These are phyloP conservation scores for Marisa cornuarietis DNA, from an alignment of 1,140 invertebrate species.

Conservation along the genomic window DNA sequence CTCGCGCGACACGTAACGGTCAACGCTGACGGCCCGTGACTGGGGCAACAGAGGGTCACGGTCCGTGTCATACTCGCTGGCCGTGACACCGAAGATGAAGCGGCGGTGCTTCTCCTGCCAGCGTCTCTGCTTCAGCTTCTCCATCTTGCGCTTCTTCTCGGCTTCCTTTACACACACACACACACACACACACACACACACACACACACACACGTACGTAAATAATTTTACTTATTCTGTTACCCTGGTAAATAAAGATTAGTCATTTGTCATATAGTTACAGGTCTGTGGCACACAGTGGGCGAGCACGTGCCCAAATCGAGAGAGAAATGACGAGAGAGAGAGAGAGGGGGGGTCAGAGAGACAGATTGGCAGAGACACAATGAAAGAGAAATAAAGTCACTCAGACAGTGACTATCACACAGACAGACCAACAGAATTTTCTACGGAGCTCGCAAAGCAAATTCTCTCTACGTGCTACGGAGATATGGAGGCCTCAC, in stretches of 20 bases:
- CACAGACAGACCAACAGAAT: background rate
- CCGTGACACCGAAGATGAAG: slow-evolving; percentile 51
- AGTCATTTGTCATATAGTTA: no score
- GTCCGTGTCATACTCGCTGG: slow-evolving; percentile 38
- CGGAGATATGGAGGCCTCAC: background rate
- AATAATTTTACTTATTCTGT: no score
- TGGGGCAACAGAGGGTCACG: slow-evolving; percentile 30
- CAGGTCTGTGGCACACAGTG: no score
- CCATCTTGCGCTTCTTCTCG: slow-evolving; percentile 61
- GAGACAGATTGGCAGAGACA: no score
- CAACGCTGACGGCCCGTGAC: slow-evolving; percentile 30
- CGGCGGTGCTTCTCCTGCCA: slow-evolving; percentile 62
- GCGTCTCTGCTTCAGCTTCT: slow-evolving; percentile 58
- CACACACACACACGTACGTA: no score
- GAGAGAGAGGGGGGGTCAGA: no score
- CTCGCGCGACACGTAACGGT: slow-evolving; percentile 13
- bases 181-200: slow-evolving; percentile 11
- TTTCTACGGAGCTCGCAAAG: no score
- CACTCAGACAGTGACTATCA: background rate
- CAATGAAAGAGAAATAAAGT: no score
- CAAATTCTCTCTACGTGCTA: no score
- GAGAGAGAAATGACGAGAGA: no score
- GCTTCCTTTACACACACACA: slow-evolving; percentile 47
- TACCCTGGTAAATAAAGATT: no score
- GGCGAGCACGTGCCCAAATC: no score